Conservation (phyloP, 2,113 vertebrate species). For the Pandion haliaetus region DNA sequence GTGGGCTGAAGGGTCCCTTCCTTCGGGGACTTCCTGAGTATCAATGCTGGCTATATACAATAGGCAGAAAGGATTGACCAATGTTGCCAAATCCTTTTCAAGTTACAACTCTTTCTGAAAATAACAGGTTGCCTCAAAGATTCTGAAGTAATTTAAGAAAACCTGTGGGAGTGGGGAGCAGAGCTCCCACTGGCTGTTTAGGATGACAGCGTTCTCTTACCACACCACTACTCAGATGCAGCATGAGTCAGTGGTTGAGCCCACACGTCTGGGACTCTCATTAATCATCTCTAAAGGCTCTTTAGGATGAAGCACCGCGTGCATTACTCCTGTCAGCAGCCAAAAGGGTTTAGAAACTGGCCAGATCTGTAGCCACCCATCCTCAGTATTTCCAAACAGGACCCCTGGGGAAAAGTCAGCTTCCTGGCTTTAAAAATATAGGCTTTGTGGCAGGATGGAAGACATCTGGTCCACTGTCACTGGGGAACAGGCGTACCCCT, state of each 20-base stretch:
- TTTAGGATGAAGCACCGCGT: background rate
- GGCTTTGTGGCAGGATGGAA: background rate
- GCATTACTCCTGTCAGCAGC: background rate
- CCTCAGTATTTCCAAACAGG: background rate
- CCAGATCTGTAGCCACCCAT: background rate
- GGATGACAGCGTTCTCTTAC: background rate
- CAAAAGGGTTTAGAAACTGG: background rate
- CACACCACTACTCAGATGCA: conserved; percentile 30
- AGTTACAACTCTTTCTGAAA: conserved; percentile 16
- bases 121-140: conserved; percentile 5
- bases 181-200: conserved; percentile 19
- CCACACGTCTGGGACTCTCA: conserved; percentile 49
- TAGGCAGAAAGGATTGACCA: background rate
- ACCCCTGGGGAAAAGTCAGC: background rate
- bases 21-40: rapidly evolving
- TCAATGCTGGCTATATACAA: background rate
- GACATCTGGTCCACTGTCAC: background rate
- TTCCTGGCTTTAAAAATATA: background rate
- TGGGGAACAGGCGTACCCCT: background rate
- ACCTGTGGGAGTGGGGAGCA: conserved; percentile 32
- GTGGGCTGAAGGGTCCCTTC: background rate
- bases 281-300: conserved; percentile 10
- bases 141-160: conserved; percentile 43
- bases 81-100: background rate
- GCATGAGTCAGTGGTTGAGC: conserved; percentile 54